Evolutionary conservation across 2,797 vertebrate genomes (phyloP).

Genomic region (Garrulus glandarius): DNA sequence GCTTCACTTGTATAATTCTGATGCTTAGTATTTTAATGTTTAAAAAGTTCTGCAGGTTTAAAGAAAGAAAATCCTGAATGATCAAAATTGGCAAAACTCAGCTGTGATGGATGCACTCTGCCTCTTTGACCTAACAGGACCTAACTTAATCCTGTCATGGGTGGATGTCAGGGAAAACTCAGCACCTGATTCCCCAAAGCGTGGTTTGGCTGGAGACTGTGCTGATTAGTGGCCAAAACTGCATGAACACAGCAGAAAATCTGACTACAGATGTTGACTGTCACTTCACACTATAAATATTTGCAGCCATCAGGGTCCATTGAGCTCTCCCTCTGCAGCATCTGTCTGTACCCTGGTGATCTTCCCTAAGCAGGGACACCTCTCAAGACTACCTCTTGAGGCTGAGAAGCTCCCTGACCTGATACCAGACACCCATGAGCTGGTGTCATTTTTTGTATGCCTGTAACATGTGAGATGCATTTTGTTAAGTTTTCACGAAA

Average conservation of each 20-base stretch:
- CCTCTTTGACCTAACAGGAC: neutral
- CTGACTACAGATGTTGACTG: neutral
- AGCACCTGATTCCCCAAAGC: neutral
- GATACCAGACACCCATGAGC: fast-evolving
- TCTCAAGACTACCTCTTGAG: neutral
- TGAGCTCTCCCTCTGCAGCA: neutral
- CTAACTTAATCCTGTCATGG: neutral
- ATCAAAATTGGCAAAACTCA: neutral
- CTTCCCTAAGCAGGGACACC: neutral
- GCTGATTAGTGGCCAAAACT: neutral
- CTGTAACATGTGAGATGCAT: neutral
- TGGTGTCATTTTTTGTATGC: neutral
- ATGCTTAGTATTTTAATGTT: neutral
- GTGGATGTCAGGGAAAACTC: neutral
- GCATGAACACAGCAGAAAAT: neutral
- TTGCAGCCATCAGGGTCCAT: neutral
- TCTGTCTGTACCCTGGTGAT: neutral
- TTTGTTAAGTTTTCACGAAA: neutral
- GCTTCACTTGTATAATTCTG: neutral
- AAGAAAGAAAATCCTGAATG: neutral
- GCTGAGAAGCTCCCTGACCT: neutral
- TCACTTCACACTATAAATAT: neutral
- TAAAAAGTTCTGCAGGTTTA: neutral
- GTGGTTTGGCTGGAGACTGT: neutral
- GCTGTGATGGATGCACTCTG: neutral